Evolutionary conservation across 2,888 invertebrate genomes (phyloP).

Genomic region (Hoplodrina blanda): DNA sequence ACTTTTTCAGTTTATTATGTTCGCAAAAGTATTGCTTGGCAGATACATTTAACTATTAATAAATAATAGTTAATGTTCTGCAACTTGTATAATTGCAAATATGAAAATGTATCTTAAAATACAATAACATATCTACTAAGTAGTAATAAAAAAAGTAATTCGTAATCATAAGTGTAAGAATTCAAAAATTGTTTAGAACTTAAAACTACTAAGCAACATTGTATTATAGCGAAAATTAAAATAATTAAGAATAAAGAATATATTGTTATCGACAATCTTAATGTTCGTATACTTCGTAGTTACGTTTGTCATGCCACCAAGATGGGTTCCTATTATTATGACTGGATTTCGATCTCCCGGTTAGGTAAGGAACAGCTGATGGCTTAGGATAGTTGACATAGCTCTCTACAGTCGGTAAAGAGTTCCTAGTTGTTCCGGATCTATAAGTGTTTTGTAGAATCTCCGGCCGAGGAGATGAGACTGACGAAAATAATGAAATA

Average conservation of each 20-base stretch:
- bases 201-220: constrained; percentile 34
- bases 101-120: constrained; percentile 63
- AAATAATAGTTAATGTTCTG: constrained; percentile 60
- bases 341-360: constrained; percentile 47
- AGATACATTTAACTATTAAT: constrained; percentile 62
- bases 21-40: constrained; percentile 14
- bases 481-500: constrained; percentile 51
- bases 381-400: constrained; percentile 71
- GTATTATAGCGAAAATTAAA: constrained; percentile 3
- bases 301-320: constrained; percentile 73
- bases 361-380: constrained; percentile 60
- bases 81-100: constrained; percentile 43
- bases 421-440: constrained; percentile 61
- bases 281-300: constrained; percentile 74
- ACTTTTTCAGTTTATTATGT: constrained; percentile 13
- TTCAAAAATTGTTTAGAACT: constrained; percentile 22
- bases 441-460: constrained; percentile 36
- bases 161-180: neutral
- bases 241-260: constrained; percentile 12
- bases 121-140: constrained; percentile 60
- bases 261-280: constrained; percentile 42
- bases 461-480: constrained; percentile 47
- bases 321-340: constrained; percentile 51
- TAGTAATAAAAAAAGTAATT: constrained; percentile 20
- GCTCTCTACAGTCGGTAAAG: constrained; percentile 66